Base-by-base conservation (phyloP, 1,140 invertebrate species). In the Sminthurides bifidus region DNA sequence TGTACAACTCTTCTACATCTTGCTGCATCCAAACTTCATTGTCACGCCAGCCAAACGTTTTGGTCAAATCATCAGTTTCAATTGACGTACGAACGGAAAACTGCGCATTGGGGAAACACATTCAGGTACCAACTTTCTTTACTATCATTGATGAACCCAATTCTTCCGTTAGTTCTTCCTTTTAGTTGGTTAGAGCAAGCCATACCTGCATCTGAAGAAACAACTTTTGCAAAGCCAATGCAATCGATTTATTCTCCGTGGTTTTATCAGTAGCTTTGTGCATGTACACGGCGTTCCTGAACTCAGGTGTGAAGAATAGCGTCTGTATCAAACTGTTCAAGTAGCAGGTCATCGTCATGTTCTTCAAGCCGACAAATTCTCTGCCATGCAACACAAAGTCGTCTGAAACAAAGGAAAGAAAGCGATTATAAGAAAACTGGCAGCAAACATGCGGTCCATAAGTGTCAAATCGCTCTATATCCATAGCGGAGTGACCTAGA, bases 321-420 rank as follows among this genome's bases (percentile, higher is more conserved):
- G 86, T 85, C 73, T 94, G 90, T 1, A 94, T 73, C 24, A 93
- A 72, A 73, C 86, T 90, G 69, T 93, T 94, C 14, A 94, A 74
- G 68, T 93, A 93, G 69, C 90, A 93, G 1, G 90, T 93, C 87
- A 92, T 92, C 1, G 88, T 87, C 71, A 92, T 88, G 71, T 94
- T 94, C 0, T 92, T 86, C 30, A 94, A 73, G 33, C 90, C 90
- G 8, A 91, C 85, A 73, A 86, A 90, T 57, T 73, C 81, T 75
- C 52, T 30, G 5, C 24, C 27, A 1, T 23, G 21, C 24, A 40
- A 41, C 23, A 57, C 3, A 19, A 43, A 43, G 24, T 10, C 24
- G 17, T 43, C 41, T 43, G 17, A 10, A n/a, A 35, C 10, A 43
- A 43, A 43, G 24, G 10, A 43, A 43, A 19, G 21, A 43, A 43